These are phyloP conservation scores for Onychomys leucogaster DNA, from an alignment of 2,797 vertebrate genomes.

Conservation along the genomic window DNA sequence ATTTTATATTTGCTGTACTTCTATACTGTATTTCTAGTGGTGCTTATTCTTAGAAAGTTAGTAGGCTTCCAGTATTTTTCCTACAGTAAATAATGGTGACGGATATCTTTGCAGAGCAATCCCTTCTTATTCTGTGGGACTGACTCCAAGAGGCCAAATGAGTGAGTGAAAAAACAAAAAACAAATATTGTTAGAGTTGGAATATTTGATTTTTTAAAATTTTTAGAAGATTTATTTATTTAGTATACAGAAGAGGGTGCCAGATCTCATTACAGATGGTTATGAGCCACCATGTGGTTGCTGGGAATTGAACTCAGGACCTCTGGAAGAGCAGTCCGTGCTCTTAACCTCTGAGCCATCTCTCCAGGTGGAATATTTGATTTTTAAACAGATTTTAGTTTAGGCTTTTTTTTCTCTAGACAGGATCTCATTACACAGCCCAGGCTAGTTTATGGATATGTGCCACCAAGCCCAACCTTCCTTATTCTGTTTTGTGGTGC, in stretches of 20 bases:
- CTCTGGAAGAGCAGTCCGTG: too few species aligned
- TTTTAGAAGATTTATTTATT: too few species aligned
- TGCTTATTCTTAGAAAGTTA: constrained; percentile 26
- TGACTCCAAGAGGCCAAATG: constrained; percentile 46
- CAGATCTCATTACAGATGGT: too few species aligned
- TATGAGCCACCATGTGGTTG: too few species aligned
- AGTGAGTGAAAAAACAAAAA: background rate
- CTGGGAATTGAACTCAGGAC: too few species aligned
- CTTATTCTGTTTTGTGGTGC: background rate
- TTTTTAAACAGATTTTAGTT: background rate
- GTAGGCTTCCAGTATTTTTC: background rate
- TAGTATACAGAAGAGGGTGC: too few species aligned
- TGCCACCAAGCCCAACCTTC: background rate
- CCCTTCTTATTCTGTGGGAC: background rate
- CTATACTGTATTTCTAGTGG: background rate
- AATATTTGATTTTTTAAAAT: background rate
- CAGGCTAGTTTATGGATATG: background rate
- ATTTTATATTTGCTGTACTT: background rate
- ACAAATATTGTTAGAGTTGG: background rate
- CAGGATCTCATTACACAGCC: background rate
- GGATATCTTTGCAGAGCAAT: constrained; percentile 1
- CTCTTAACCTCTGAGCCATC: too few species aligned
- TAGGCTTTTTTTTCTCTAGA: background rate
- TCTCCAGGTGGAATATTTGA: background rate
- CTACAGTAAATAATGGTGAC: background rate